Percentiles rank a stretch among this genome's conserved stretches.
phyloP scores from a whole-genome alignment of 2,113 vertebrate species.

The Embiotoca jacksoni region DNA sequence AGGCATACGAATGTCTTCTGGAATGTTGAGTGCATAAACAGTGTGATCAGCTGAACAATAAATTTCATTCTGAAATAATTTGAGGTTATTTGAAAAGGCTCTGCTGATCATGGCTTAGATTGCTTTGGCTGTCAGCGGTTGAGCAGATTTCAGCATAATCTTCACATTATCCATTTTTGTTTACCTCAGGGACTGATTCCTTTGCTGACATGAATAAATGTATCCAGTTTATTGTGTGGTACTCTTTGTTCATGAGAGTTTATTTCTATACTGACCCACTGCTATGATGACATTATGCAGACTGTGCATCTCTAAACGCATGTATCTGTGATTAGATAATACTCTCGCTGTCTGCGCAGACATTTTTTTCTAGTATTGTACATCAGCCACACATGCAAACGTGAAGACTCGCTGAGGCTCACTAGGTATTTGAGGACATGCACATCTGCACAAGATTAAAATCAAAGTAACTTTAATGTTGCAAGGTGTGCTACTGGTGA shows the following conservation, averaged over 20 bases:
- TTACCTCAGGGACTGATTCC: constrained; percentile 30
- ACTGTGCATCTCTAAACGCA: constrained; percentile 32
- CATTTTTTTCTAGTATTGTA: not conserved
- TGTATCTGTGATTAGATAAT: constrained; percentile 17
- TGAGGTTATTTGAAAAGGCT: constrained; percentile 19
- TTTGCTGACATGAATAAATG: constrained; percentile 41
- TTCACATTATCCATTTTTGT: constrained; percentile 35
- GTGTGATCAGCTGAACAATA: constrained; percentile 19
- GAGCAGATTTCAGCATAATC: constrained; percentile 42
- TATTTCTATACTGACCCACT: constrained; percentile 23
- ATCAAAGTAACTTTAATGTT: constrained; percentile 26
- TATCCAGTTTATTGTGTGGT: constrained; percentile 20
- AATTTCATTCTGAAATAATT: constrained; percentile 32
- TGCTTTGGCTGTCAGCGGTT: constrained; percentile 28
- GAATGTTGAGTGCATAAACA: constrained; percentile 10
- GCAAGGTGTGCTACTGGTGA: not conserved
- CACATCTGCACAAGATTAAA: constrained; percentile 13
- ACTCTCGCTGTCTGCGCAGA: constrained; percentile 18
- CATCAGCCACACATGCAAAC: not conserved
- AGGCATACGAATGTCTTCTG: constrained; percentile 2
- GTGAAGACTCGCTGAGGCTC: not conserved
- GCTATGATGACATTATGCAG: constrained; percentile 29
- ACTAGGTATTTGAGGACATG: constrained; percentile 1
- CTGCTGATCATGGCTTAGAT: constrained; percentile 15
- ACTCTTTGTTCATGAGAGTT: constrained; percentile 13